These are phyloP conservation scores for Aelia acuminata DNA, from an alignment of 2,888 invertebrate species.

Conservation along the genomic window DNA sequence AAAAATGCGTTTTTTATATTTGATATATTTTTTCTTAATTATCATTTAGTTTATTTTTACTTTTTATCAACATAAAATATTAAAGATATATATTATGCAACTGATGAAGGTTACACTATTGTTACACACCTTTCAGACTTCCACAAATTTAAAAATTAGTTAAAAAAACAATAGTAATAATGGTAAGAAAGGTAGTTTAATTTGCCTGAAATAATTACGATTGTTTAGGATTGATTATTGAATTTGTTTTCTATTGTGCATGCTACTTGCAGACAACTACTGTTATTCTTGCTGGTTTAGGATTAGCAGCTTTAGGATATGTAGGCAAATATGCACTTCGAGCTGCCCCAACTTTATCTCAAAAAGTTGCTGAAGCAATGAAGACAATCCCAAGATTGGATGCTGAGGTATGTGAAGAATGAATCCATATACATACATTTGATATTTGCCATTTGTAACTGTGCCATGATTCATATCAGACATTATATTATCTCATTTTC, in stretches of 20 bases:
- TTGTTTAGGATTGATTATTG: not conserved
- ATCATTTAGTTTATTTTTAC: not conserved
- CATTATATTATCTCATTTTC: not conserved
- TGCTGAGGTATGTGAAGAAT: slow-evolving; percentile 71
- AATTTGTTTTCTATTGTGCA: not conserved
- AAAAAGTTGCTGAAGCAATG: slow-evolving; percentile 83
- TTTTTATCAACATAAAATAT: not conserved
- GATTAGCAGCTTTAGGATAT: slow-evolving; percentile 91
- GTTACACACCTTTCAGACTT: not conserved
- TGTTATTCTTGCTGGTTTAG: slow-evolving; percentile 87
- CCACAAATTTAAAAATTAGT: not conserved
- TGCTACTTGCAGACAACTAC: slow-evolving; percentile 76
- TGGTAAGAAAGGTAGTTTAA: not conserved
- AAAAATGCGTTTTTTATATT: not conserved
- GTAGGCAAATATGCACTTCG: slow-evolving; percentile 85
- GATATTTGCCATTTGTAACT: not conserved
- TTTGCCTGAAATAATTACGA: not conserved
- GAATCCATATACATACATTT: not conserved
- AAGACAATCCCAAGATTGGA: slow-evolving; percentile 87
- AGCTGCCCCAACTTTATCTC: slow-evolving; percentile 82
- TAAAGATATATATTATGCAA: not conserved
- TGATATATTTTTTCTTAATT: not conserved
- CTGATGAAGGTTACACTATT: not conserved
- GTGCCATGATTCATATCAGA: not conserved
- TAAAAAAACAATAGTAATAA: not conserved